Percentiles rank a stretch among this genome's conserved stretches.
phyloP scores from a whole-genome alignment of 2,113 vertebrate genomes.

The Tupaia chinensis region DNA sequence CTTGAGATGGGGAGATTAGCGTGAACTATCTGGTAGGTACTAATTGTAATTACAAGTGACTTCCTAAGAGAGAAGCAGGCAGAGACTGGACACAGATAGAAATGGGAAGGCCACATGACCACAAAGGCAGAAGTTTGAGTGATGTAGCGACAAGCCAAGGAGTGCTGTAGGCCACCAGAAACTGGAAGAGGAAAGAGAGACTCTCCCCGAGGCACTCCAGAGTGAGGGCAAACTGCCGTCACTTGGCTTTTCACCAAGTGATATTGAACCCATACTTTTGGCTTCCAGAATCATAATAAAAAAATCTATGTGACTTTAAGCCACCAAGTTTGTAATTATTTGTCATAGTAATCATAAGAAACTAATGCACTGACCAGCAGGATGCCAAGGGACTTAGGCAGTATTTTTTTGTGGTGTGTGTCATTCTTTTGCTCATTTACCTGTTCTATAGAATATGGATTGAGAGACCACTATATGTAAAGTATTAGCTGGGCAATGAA shows the following conservation, averaged over 20 bases:
- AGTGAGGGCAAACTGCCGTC: rapidly evolving
- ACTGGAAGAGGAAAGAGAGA: neutral
- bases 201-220: neutral
- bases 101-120: neutral
- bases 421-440: neutral
- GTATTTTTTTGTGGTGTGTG: neutral
- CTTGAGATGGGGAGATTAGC: neutral
- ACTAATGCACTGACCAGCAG: neutral
- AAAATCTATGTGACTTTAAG: neutral
- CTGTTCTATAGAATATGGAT: neutral
- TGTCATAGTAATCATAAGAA: neutral
- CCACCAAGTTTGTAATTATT: neutral
- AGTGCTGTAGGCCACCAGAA: neutral
- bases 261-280: neutral
- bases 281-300: neutral
- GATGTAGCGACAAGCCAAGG: too few species aligned
- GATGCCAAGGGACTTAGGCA: neutral
- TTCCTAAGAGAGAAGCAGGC: neutral
- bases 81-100: neutral
- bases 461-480: neutral
- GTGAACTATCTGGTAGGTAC: neutral
- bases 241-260: neutral
- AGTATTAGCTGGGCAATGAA: neutral
- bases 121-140: neutral
- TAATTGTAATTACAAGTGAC: neutral